A percentile compares a stretch with the other conserved stretches of the same genome.
These are phyloP conservation scores for Drosophila melanogaster DNA, from an alignment of 1,140 invertebrate genomes.

Conservation along the genomic window DNA sequence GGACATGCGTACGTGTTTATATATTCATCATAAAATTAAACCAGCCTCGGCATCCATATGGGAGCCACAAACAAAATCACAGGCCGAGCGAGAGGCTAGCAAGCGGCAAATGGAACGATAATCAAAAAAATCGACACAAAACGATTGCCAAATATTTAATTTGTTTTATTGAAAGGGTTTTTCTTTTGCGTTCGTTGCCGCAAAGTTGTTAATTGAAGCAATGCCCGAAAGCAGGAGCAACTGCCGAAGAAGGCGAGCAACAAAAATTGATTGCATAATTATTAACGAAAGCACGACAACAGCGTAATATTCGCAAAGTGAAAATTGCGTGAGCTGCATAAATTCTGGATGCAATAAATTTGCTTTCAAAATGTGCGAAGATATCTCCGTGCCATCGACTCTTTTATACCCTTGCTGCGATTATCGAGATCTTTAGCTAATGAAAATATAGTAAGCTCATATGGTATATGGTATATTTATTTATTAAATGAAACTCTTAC, in stretches of 20 bases:
- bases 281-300: slow-evolving; percentile 50
- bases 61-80: slow-evolving; percentile 22
- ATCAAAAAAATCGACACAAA: slow-evolving; percentile 42
- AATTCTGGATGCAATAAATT: slow-evolving; percentile 69
- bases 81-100: background rate
- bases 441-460: no score
- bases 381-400: slow-evolving; percentile 1
- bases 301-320: slow-evolving; percentile 35
- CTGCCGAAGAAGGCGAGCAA: slow-evolving; percentile 15
- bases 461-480: no score
- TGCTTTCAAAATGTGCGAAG: slow-evolving; percentile 32
- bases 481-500: slow-evolving; percentile 13
- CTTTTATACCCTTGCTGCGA: slow-evolving; percentile 4
- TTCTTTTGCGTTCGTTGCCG: slow-evolving; percentile 30
- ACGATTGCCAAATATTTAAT: slow-evolving; percentile 66
- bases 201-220: slow-evolving; percentile 51
- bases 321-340: slow-evolving; percentile 75
- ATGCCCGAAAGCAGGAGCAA: slow-evolving; percentile 19
- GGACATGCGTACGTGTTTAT: slow-evolving; percentile 44
- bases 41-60: slow-evolving; percentile 29
- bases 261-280: slow-evolving; percentile 67
- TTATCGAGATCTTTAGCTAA: no score
- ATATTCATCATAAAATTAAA: slow-evolving; percentile 61
- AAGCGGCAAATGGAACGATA: slow-evolving; percentile 44
- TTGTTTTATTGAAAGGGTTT: slow-evolving; percentile 49